These are phyloP conservation scores for Ichneumoninae sp. DNA, from an alignment of 2,888 invertebrate genomes.

Conservation along the genomic window DNA sequence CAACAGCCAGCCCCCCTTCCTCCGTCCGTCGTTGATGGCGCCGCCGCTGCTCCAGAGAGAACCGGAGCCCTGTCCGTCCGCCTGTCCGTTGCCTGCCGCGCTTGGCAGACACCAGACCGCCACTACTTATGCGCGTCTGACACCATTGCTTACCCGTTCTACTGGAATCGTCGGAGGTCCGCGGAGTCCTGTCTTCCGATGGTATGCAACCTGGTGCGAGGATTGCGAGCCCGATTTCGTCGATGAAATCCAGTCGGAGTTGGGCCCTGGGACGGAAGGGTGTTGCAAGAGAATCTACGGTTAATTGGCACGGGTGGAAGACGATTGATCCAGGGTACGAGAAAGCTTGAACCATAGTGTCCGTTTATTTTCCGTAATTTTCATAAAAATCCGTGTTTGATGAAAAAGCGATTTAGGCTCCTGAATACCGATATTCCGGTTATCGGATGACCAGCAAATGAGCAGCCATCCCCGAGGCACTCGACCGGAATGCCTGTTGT, in stretches of 20 bases:
- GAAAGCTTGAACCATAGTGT: neutral
- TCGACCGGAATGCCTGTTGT: neutral
- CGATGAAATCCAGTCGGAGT: neutral
- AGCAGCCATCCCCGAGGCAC: neutral
- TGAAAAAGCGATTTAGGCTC: neutral
- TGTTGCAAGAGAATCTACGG: neutral
- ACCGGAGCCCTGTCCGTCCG: constrained; percentile 44
- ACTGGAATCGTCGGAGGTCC: constrained; percentile 41
- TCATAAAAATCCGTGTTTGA: neutral
- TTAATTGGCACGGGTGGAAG: neutral
- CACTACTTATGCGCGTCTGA: constrained; percentile 54
- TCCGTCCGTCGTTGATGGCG: constrained; percentile 11
- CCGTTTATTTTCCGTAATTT: neutral
- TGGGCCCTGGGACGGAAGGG: neutral
- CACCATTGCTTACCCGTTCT: constrained; percentile 49
- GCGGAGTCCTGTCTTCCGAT: neutral
- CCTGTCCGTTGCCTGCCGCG: constrained; percentile 60
- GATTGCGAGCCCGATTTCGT: neutral
- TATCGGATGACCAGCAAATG: neutral
- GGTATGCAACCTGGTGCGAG: neutral
- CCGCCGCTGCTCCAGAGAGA: constrained; percentile 4
- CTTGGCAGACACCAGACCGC: constrained; percentile 49
- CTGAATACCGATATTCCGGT: neutral
- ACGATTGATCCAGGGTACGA: neutral
- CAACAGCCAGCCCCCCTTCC: neutral